Evolutionary conservation across 2,113 vertebrate genomes (phyloP), one percentile per base, ranked within the genome.

Genomic region (Pitta sordida): DNA sequence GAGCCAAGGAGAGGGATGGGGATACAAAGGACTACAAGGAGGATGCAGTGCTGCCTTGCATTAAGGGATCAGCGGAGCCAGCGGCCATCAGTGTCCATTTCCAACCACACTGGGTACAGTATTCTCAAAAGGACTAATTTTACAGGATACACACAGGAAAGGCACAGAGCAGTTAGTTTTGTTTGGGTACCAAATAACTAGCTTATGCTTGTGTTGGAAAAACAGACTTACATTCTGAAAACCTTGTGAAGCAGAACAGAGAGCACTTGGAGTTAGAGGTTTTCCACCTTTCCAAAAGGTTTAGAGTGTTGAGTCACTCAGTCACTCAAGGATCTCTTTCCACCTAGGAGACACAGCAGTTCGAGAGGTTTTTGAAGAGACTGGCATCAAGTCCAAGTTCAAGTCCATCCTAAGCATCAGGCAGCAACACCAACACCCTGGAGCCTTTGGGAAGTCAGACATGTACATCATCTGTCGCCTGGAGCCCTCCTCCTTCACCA

Each of bases 321-420:
- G 11, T 46, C 44, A 46, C 19, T 46, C 44, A 86, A 83, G 56
- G 74, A 58, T 48, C 84, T 84, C 53, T 81, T 52, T 64, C 71
- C 65, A 67, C 20, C 36, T 48, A 98, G 99, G 98, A 65, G 97
- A 95, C 90, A 99, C 99, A 21, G 99, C 99, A n/a, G 97, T 99
- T 44, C 98, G 99, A 9, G 99, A 99, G 91, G 99, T 99, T 52
- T 98, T 98, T 5, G 99, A 99, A 96, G 99, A 99, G 94, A 99
- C 99, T 12, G 99, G 99, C 39, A 96, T 99, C 32, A 98, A 93
- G 89, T 98, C 99, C 4, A 97, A 99, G 94, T 99, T 99, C 98
- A 97, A 92, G 88, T 98, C 99, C 81, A 98, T 99, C 94, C 97
- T 99, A 86, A 99, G 99, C 85, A 77, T 99, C 56, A 98, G 99